A percentile compares a stretch with the other conserved stretches of the same genome.
These are phyloP conservation scores for Sinopyrophorus schimmeli DNA, from an alignment of 2,888 invertebrate species.

Conservation along the genomic window DNA sequence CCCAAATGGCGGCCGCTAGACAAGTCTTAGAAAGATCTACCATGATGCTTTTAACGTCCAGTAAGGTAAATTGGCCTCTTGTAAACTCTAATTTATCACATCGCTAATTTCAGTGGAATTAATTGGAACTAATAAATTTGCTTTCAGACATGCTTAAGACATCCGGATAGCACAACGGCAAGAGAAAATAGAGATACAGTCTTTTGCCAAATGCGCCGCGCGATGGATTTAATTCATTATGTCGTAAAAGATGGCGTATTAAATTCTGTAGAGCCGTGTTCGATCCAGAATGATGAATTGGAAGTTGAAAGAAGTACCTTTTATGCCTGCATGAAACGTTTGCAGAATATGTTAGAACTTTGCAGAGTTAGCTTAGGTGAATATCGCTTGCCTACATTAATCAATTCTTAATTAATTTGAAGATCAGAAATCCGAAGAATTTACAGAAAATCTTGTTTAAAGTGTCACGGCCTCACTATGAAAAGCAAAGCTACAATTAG, in stretches of 20 bases:
- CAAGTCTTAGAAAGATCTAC: conserved; percentile 95
- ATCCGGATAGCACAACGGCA: conserved; percentile 91
- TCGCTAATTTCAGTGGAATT: too few relatives aligned
- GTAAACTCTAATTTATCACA: not conserved
- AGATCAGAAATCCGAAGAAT: not conserved
- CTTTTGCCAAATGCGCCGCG: conserved; percentile 95
- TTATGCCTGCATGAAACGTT: conserved; percentile 78
- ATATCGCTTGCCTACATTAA: too few relatives aligned
- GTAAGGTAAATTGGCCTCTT: conserved; percentile 71
- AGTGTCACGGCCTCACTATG: too few relatives aligned
- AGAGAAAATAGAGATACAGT: conserved; percentile 96
- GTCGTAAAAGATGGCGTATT: conserved; percentile 96
- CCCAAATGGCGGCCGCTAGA: conserved; percentile 95
- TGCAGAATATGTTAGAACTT: conserved; percentile 85
- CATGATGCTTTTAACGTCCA: conserved; percentile 94
- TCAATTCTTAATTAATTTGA: too few relatives aligned
- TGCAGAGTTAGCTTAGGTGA: conserved; percentile 73
- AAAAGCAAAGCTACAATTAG: too few relatives aligned
- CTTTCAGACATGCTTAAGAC: conserved; percentile 86
- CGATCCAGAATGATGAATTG: conserved; percentile 63
- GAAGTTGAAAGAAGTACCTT: conserved; percentile 71
- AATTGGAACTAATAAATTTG: conserved; percentile 2
- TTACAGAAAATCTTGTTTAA: too few relatives aligned
- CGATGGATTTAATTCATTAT: conserved; percentile 96
- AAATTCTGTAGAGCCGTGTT: conserved; percentile 57